These are phyloP conservation scores for Ochropleura plecta DNA, from an alignment of 2,888 invertebrate genomes.

Conservation along the genomic window DNA sequence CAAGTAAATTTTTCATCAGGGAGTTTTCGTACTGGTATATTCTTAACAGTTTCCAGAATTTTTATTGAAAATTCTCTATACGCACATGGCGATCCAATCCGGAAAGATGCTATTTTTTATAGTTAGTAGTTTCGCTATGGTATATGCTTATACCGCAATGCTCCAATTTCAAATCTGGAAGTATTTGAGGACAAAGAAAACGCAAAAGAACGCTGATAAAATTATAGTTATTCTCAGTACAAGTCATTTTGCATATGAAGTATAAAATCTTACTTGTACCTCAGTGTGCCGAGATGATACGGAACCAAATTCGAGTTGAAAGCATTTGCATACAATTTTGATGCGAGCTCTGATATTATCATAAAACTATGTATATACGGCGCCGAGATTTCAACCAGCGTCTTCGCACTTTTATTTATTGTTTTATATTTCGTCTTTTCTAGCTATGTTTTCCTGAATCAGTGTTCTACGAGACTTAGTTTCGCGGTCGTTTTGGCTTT, in stretches of 20 bases:
- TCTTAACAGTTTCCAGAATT: not conserved
- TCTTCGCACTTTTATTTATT: slow-evolving; percentile 44
- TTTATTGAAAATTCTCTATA: not conserved
- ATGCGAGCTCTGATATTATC: slow-evolving; percentile 32
- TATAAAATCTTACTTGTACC: slow-evolving; percentile 16
- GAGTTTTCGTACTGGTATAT: no score
- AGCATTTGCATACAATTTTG: slow-evolving; percentile 65
- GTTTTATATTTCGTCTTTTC: slow-evolving; percentile 40
- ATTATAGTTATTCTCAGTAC: slow-evolving; percentile 4
- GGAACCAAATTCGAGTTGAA: slow-evolving; percentile 45
- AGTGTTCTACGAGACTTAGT: slow-evolving; percentile 35
- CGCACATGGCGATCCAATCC: not conserved
- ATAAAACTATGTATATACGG: slow-evolving; percentile 39
- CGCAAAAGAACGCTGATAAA: not conserved
- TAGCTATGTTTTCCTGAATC: slow-evolving; percentile 31
- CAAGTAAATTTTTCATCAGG: not conserved
- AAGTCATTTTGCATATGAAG: slow-evolving; percentile 18
- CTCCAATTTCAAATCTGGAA: not conserved
- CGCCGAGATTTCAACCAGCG: slow-evolving; percentile 35
- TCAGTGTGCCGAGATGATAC: slow-evolving; percentile 25
- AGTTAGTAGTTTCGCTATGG: not conserved
- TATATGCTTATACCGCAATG: not conserved
- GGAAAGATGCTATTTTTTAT: slow-evolving; percentile 5
- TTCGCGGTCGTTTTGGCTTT: slow-evolving; percentile 36
- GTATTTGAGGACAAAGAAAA: not conserved